A percentile compares a stretch with the other conserved stretches of the same genome.
Evolutionary conservation across 2,113 vertebrate species (phyloP).

Genomic region (Carassius carassius): DNA sequence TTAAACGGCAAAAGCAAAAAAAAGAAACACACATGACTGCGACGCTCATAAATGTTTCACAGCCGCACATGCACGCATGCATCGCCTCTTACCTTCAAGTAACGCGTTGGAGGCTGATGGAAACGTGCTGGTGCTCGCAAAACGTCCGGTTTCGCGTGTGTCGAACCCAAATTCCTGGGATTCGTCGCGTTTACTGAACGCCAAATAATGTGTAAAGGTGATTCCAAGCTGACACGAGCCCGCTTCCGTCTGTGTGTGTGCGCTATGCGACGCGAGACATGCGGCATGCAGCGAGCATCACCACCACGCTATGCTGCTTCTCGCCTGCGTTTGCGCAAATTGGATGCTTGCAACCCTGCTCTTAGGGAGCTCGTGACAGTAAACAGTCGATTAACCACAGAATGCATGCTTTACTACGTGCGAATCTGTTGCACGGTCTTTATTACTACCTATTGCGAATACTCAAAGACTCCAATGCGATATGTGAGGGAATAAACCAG

Average conservation of each 20-base stretch:
- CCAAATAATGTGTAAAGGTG: slow-evolving; percentile 60
- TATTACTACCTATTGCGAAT: background rate
- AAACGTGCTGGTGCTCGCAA: slow-evolving; percentile 64
- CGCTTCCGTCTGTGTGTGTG: slow-evolving; percentile 67
- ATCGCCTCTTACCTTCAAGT: slow-evolving; percentile 71
- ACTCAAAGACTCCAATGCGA: background rate
- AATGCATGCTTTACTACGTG: slow-evolving; percentile 26
- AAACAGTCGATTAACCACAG: slow-evolving; percentile 42
- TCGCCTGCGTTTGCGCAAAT: slow-evolving; percentile 56
- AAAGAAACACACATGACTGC: background rate
- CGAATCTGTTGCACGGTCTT: background rate
- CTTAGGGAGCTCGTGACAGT: slow-evolving; percentile 43
- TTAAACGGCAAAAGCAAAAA: background rate
- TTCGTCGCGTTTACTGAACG: slow-evolving; percentile 36
- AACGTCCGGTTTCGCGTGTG: slow-evolving; percentile 34
- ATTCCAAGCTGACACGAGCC: slow-evolving; percentile 73
- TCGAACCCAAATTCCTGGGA: slow-evolving; percentile 42
- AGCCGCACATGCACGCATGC: slow-evolving; percentile 41
- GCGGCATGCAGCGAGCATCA: slow-evolving; percentile 76
- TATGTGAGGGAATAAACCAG: background rate
- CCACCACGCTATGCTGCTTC: slow-evolving; percentile 64
- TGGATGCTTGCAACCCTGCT: slow-evolving; percentile 43
- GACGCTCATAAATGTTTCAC: background rate
- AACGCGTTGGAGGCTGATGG: slow-evolving; percentile 60
- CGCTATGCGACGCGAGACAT: slow-evolving; percentile 69